Percentiles rank a stretch among this genome's conserved stretches.
These are phyloP conservation scores for Brachionus angularis DNA, from an alignment of 1,140 invertebrate species.

Conservation along the genomic window DNA sequence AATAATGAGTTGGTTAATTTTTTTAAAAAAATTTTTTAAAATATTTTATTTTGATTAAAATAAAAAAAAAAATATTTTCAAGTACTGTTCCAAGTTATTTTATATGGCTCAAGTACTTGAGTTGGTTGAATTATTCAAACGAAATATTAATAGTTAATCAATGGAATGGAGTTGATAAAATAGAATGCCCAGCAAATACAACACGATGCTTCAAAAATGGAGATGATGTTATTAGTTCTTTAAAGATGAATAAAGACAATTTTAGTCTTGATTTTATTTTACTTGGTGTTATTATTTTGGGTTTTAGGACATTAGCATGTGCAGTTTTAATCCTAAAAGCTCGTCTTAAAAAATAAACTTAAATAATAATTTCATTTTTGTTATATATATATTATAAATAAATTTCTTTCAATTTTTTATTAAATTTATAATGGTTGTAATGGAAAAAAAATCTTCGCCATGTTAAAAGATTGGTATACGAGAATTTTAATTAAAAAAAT, in stretches of 20 bases:
- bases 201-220: constrained; percentile 41
- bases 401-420: too few species aligned
- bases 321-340: constrained; percentile 28
- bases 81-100: constrained; percentile 36
- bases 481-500: too few species aligned
- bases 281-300: constrained; percentile 8
- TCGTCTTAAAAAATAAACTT: constrained; percentile 33
- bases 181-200: constrained; percentile 27
- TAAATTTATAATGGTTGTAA: too few species aligned
- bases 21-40: neutral
- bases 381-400: too few species aligned
- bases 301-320: constrained; percentile 14
- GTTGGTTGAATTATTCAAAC: constrained; percentile 40
- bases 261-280: constrained; percentile 10
- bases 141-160: constrained; percentile 41
- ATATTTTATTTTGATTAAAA: neutral
- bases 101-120: constrained; percentile 42
- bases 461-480: too few species aligned
- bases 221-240: constrained; percentile 23
- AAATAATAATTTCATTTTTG: too few species aligned
- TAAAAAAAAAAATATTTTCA: too few species aligned
- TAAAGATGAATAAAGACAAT: constrained; percentile 36
- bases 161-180: constrained; percentile 27
- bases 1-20: constrained; percentile 68
- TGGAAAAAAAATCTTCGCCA: too few species aligned